Conservation (phyloP, 2,797 vertebrate genomes). For the Labroides dimidiatus region DNA sequence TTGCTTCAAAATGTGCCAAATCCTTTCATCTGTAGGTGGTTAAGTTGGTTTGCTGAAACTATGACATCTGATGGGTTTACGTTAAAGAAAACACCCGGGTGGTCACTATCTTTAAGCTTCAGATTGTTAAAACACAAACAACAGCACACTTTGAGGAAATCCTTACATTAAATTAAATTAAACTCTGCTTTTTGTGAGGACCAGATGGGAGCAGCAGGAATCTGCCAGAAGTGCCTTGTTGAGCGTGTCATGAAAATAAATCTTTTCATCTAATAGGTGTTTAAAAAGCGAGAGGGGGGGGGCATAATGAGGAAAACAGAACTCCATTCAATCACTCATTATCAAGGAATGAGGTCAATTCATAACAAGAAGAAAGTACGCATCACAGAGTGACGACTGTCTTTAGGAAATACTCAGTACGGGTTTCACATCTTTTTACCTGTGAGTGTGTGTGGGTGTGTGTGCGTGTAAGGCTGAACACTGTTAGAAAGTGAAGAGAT, state of each 20-base stretch:
- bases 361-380: conserved; percentile 39
- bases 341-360: conserved; percentile 67
- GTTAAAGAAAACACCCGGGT: background rate
- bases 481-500: background rate
- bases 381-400: conserved; percentile 9
- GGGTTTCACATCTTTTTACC: too few relatives aligned
- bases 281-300: conserved; percentile 11
- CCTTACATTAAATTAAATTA: conserved; percentile 49
- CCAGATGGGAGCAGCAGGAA: conserved; percentile 62
- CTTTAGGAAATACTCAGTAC: conserved; percentile 13
- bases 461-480: conserved; percentile 7
- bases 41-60: background rate
- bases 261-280: conserved; percentile 34
- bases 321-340: conserved; percentile 49
- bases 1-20: conserved; percentile 14
- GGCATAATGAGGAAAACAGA: conserved; percentile 49
- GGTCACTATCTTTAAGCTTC: conserved; percentile 17
- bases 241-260: conserved; percentile 6
- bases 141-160: conserved; percentile 50
- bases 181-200: conserved; percentile 29
- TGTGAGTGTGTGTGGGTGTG: too few relatives aligned
- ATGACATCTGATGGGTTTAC: background rate
- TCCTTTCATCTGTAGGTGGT: background rate
- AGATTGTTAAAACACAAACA: conserved; percentile 14
- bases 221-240: conserved; percentile 30